Evolutionary conservation across 2,888 invertebrate species (phyloP), one percentile per base, ranked within the genome.

Genomic region (Xanthia icteritia): DNA sequence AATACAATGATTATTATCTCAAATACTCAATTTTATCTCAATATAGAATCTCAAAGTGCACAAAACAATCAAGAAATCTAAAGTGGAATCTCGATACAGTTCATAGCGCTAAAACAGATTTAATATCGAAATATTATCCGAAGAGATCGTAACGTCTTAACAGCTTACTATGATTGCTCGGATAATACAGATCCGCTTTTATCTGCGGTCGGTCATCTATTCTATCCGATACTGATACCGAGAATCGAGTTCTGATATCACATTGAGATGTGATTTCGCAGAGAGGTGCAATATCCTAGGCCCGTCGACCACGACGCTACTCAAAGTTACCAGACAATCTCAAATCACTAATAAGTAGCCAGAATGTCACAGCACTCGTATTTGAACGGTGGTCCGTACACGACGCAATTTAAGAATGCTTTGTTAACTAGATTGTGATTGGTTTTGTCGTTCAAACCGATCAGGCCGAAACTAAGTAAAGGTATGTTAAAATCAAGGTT

Each of bases 131-230:
- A 54, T 45, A 69, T 65, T 65, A 54, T 69, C 75, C 48, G 58
- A 39, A 39, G 51, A 69, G 68, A 60, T 75, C 15, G 1, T 1
- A 39, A 27, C 56, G 48, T 73, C 66, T 73, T 63, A 58, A 42
- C 45, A 58, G 75, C 68, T 75, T 75, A 79, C 36, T 76, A 56
- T 69, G 58, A 80, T 69, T 65, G 58, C 42, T 67, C 9, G 39
- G 27, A 67, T 67, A 23, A 63, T 39, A 54, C 45, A 45, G 15
- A 68, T 65, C 13, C 15, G 20, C 27, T 58, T 68, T 75, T 65
- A 79, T 75, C 51, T 54, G 1, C 31, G n/a, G 4, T 17, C 11
- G 4, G 54, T 66, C 27, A 65, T 60, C n/a, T 36, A 65, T 74
- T 36, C 5, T 45, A 65, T 51, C 11, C 5, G 36, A 20, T 42